Evolutionary conservation across 2,797 vertebrate species (phyloP), one percentile per base, ranked within the genome.

Genomic region (Rhinogobio ventralis): DNA sequence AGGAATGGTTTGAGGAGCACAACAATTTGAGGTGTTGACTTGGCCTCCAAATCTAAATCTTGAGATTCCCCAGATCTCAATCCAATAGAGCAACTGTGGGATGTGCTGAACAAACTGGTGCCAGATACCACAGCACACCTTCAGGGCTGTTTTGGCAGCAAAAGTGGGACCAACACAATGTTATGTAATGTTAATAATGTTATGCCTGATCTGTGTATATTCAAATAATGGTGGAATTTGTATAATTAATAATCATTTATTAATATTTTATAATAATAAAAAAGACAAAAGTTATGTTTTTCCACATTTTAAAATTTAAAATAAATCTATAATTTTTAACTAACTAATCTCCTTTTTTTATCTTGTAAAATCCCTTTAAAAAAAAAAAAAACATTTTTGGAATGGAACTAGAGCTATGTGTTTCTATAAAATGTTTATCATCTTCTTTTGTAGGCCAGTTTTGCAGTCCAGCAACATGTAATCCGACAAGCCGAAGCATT

Each of bases 401-500:
- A 67, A 67, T 20, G 33, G 9, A 66, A 66, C 19, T 53, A 62
- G 42, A 82, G 51, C 51, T 55, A 39, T n/a, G 30, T 19, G 5
- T 49, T 76, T 64, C 25, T 73, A 11, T 55, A 72, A 71, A 51
- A 15, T 11, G 46, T 66, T 46, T 55, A 14, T 57, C 46, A 9
- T 84, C 33, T 89, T 89, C 71, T 55, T 92, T 91, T 86, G 88
- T 96, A 99, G 98, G 96, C 97, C 86, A 96, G 98, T 94, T 99
- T 97, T 89, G 98, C 97, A 92, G 97, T 99, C 86, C 98, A 99
- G 92, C 98, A 99, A 93, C 97, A 99, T 94, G 97, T 98, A 92
- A 95, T 94, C 80, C 95, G 98, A 93, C 97, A 99, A 93, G 96
- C 97, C 15, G 95, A 96, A 88, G 96, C 98, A 49, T 98, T 99